A percentile compares a stretch with the other conserved stretches of the same genome.
These are phyloP conservation scores for Garrulus glandarius DNA, from an alignment of 2,797 vertebrate species.

Conservation along the genomic window DNA sequence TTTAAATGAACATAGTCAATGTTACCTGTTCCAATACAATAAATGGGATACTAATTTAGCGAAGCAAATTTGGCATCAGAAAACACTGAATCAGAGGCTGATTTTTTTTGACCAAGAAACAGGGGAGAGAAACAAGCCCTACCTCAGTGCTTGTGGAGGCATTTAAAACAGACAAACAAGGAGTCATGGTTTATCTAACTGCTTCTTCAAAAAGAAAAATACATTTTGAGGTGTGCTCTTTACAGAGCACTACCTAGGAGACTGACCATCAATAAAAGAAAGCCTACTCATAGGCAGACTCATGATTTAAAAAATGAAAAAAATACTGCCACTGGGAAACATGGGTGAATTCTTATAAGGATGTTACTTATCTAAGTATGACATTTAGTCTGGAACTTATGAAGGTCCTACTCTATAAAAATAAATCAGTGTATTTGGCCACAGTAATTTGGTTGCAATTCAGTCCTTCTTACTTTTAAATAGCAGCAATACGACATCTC, in stretches of 20 bases:
- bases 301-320: neutral
- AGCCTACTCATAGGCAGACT: neutral
- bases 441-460: neutral
- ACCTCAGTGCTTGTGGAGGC: neutral
- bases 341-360: neutral
- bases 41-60: neutral
- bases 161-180: neutral
- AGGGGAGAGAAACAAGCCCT: neutral
- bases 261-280: neutral
- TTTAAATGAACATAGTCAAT: neutral
- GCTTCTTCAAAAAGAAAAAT: neutral
- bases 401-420: neutral
- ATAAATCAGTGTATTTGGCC: neutral
- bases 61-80: neutral
- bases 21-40: neutral
- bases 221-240: neutral
- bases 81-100: neutral
- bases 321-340: neutral
- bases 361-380: neutral
- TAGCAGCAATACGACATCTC: neutral
- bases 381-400: neutral
- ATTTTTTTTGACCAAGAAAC: neutral
- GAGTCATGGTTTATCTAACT: neutral
- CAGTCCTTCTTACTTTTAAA: neutral
- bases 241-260: neutral